Percentiles rank a stretch among this genome's conserved stretches.
phyloP scores from a whole-genome alignment of 2,113 vertebrate genomes.

The Cariama cristata region DNA sequence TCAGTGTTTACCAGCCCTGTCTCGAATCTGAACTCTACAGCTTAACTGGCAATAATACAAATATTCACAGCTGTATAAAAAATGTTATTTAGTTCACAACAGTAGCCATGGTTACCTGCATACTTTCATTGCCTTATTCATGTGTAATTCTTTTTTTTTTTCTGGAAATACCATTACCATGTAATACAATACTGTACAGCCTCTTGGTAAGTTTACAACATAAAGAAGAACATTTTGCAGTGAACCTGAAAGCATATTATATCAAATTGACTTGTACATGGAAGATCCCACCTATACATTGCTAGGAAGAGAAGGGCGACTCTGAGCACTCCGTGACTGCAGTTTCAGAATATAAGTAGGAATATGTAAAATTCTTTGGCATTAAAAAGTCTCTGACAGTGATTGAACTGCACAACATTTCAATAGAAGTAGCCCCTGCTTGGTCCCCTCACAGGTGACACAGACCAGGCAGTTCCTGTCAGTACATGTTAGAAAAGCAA shows the following conservation, averaged over 20 bases:
- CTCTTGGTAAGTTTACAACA: constrained; percentile 22
- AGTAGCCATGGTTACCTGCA: constrained; percentile 82
- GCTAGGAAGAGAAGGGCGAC: constrained; percentile 2
- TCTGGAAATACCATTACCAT: constrained; percentile 78
- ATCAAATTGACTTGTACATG: constrained; percentile 6
- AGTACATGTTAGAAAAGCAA: not conserved
- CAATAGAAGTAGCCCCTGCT: not conserved
- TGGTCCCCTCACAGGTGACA: constrained; percentile 30
- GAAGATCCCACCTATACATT: constrained; percentile 35
- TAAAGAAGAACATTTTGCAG: constrained; percentile 27
- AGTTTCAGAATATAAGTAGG: constrained; percentile 21
- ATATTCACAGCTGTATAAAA: constrained; percentile 77
- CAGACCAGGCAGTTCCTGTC: not conserved
- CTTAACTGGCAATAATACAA: constrained; percentile 70
- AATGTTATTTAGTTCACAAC: constrained; percentile 79
- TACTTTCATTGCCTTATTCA: constrained; percentile 78
- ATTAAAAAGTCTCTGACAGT: not conserved
- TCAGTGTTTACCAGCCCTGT: constrained; percentile 49
- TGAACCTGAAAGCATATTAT: constrained; percentile 17
- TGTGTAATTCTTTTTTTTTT: constrained; percentile 70
- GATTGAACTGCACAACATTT: not conserved
- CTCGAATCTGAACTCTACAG: constrained; percentile 61
- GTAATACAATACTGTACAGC: constrained; percentile 69
- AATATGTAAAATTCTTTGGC: constrained; percentile 22
- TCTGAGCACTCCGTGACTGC: constrained; percentile 3